Evolutionary conservation across 2,888 invertebrate species (phyloP).

Genomic region (Sesamia inferens): DNA sequence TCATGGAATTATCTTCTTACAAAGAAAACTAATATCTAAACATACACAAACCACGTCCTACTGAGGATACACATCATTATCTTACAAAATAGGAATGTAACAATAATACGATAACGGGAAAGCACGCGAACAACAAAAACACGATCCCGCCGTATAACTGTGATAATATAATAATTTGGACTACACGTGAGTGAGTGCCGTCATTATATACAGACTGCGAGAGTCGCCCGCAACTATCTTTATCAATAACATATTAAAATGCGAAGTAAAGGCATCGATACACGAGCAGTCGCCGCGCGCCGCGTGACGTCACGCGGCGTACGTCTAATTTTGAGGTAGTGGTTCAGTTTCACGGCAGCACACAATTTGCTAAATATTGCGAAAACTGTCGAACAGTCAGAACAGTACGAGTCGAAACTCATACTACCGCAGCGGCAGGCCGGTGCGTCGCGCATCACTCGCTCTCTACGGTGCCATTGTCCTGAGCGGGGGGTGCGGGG

Average conservation of each 20-base stretch:
- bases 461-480: slow-evolving; percentile 5
- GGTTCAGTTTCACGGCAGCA: slow-evolving; percentile 47
- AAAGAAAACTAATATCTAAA: slow-evolving; percentile 48
- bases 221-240: slow-evolving; percentile 20
- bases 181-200: slow-evolving; percentile 46
- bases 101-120: slow-evolving; percentile 60
- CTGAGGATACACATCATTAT: slow-evolving; percentile 52
- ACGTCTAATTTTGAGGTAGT: slow-evolving; percentile 58
- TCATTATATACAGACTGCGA: slow-evolving; percentile 32
- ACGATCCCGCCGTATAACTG: slow-evolving; percentile 50
- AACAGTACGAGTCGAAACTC: neutral
- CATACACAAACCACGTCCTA: slow-evolving; percentile 53
- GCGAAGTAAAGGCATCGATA: slow-evolving; percentile 60
- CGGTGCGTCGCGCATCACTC: slow-evolving; percentile 34
- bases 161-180: slow-evolving; percentile 50
- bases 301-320: slow-evolving; percentile 9
- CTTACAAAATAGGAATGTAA: slow-evolving; percentile 67
- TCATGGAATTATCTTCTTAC: slow-evolving; percentile 48
- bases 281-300: slow-evolving; percentile 19
- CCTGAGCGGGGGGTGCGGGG: neutral
- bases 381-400: slow-evolving; percentile 25
- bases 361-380: slow-evolving; percentile 21
- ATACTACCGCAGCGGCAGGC: slow-evolving; percentile 1
- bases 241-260: slow-evolving; percentile 49
- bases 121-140: slow-evolving; percentile 43